phyloP scores from a whole-genome alignment of 2,113 vertebrate genomes.

The Heteronetta atricapilla region DNA sequence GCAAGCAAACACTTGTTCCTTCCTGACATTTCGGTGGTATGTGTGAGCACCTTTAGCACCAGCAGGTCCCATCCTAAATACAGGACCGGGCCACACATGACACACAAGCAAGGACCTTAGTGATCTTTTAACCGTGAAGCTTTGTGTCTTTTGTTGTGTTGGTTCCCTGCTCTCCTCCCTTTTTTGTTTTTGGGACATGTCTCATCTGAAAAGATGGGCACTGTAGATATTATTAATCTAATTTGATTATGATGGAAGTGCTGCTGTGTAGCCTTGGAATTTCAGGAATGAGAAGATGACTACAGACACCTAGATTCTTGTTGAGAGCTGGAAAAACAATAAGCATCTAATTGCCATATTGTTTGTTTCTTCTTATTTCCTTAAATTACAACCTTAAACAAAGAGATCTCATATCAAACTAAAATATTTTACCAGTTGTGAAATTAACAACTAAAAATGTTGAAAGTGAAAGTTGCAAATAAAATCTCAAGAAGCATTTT shows the following conservation, averaged over 20 bases:
- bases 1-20: constrained; percentile 19
- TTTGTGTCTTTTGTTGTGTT: background rate
- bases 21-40: background rate
- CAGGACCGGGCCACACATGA: background rate
- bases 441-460: background rate
- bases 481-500: background rate
- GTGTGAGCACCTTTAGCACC: background rate
- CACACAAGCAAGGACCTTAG: background rate
- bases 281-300: background rate
- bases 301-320: background rate
- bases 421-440: background rate
- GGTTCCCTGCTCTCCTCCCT: background rate
- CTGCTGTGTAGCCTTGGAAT: background rate
- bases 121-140: background rate
- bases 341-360: background rate
- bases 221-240: background rate
- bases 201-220: background rate
- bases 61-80: background rate
- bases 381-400: background rate
- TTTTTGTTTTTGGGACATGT: background rate
- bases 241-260: background rate
- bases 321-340: background rate
- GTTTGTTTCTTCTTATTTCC: background rate
- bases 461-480: background rate
- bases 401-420: background rate